Evolutionary conservation across 2,888 invertebrate genomes (phyloP).

Genomic region (Plebejus anna): DNA sequence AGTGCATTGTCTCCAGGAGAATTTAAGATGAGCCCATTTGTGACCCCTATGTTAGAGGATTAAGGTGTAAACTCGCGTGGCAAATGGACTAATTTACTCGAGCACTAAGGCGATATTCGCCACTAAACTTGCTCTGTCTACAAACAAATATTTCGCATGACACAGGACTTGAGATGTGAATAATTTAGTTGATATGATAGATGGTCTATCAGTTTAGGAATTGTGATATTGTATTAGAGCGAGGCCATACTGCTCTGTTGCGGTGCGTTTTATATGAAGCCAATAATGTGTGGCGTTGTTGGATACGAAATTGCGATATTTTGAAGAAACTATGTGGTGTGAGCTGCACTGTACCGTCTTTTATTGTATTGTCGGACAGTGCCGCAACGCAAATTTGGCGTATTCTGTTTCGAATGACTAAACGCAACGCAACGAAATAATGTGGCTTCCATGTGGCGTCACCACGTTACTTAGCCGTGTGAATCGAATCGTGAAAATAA

Average conservation of each 20-base stretch:
- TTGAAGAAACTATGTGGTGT: too few species aligned
- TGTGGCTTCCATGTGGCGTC: too few species aligned
- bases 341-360: too few species aligned
- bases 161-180: not conserved
- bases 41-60: slow-evolving; percentile 38
- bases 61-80: slow-evolving; percentile 43
- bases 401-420: too few species aligned
- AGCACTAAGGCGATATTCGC: slow-evolving; percentile 31
- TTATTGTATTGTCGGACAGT: too few species aligned
- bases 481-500: too few species aligned
- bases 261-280: not conserved
- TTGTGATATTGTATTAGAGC: slow-evolving; percentile 28
- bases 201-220: not conserved
- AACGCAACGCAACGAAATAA: too few species aligned
- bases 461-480: too few species aligned
- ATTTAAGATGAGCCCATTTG: slow-evolving; percentile 46
- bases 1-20: slow-evolving; percentile 56
- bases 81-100: slow-evolving; percentile 29
- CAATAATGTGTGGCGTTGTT: too few species aligned
- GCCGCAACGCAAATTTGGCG: too few species aligned
- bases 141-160: slow-evolving; percentile 28
- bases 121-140: slow-evolving; percentile 27
- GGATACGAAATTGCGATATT: too few species aligned
- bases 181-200: slow-evolving; percentile 3
- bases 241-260: not conserved